A percentile compares a stretch with the other conserved stretches of the same genome.
Conservation (phyloP, 2,797 vertebrate genomes). For the Leptodactylus fallax region DNA sequence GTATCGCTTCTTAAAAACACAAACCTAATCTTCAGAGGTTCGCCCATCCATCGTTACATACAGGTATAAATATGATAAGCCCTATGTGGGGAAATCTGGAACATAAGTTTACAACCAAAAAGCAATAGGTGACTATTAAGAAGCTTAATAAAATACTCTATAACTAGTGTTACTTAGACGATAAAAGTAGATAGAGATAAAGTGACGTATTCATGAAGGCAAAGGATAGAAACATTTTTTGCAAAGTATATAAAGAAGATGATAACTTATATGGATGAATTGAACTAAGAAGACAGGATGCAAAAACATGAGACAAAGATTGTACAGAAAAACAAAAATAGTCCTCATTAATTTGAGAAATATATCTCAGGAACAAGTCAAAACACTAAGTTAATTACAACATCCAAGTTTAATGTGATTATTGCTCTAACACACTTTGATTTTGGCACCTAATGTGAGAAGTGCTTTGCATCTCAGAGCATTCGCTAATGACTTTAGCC, state of each 20-base stretch:
- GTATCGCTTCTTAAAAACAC: too few species aligned
- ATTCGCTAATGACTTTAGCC: too few species aligned
- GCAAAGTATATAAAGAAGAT: neutral
- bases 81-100: too few species aligned
- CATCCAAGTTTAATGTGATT: slow-evolving; percentile 13
- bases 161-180: neutral
- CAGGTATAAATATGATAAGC: too few species aligned
- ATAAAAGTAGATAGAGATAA: neutral
- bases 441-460: too few species aligned
- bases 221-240: neutral
- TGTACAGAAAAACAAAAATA: neutral
- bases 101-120: neutral
- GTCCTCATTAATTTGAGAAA: slow-evolving; percentile 29
- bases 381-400: slow-evolving; percentile 17
- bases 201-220: neutral
- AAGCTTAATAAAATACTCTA: neutral
- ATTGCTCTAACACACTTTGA: neutral
- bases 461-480: too few species aligned
- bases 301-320: neutral
- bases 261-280: neutral
- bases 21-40: too few species aligned
- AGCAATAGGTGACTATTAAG: neutral
- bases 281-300: neutral
- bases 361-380: neutral
- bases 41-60: too few species aligned